These are phyloP conservation scores for Paracentrotus lividus DNA, from an alignment of 53 echinoderm and acorn worm species.

Conservation along the genomic window DNA sequence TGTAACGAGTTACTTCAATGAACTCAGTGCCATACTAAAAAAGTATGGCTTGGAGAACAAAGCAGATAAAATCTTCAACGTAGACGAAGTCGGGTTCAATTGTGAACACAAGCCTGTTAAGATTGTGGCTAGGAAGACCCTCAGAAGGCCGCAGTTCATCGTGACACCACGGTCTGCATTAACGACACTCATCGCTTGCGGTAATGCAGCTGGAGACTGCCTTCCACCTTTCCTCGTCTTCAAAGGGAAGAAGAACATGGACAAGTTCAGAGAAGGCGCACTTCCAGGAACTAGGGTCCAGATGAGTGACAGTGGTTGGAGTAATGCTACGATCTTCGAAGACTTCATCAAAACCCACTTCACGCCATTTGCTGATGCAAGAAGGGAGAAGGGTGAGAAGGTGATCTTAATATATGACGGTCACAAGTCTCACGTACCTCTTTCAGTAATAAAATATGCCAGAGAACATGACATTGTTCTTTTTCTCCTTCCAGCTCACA, in stretches of 20 bases:
- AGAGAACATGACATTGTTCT: no score
- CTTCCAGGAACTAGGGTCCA: conserved; percentile 26
- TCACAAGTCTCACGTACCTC: no score
- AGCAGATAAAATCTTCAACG: neutral
- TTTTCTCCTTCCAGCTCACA: no score
- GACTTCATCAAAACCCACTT: conserved; percentile 31
- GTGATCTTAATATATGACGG: no score
- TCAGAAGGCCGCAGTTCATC: neutral
- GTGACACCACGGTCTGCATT: conserved; percentile 24
- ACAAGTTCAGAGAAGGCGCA: neutral
- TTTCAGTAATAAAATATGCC: no score
- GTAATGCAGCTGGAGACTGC: conserved; percentile 50
- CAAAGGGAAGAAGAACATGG: conserved; percentile 26
- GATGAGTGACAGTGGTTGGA: conserved; percentile 27
- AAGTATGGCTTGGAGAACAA: conserved; percentile 17
- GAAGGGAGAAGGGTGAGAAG: neutral
- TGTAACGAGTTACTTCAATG: conserved; percentile 1
- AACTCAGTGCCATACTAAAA: neutral
- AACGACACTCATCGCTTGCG: conserved; percentile 54
- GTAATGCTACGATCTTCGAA: neutral
- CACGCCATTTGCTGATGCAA: neutral
- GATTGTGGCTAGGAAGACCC: conserved; percentile 6
- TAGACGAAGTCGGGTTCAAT: conserved; percentile 52
- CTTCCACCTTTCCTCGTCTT: conserved; percentile 25
- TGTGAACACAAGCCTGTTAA: conserved; percentile 35